Conservation (phyloP, 2,797 vertebrate species). For the Hafferia zeledoni region DNA sequence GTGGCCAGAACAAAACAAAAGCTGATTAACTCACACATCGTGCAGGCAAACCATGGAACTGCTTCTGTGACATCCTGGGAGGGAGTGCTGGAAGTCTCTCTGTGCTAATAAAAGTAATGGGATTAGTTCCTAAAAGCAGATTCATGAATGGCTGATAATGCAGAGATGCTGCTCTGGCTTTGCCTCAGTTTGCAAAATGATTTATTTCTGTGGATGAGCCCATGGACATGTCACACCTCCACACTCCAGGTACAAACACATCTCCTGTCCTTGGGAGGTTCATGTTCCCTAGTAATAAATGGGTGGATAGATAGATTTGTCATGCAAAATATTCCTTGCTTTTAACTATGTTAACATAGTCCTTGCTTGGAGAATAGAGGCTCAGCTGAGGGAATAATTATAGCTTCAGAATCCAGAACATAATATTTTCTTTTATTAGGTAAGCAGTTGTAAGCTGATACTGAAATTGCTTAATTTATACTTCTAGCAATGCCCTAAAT, state of each 20-base stretch:
- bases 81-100: not conserved
- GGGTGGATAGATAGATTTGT: slow-evolving; percentile 3
- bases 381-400: slow-evolving; percentile 66
- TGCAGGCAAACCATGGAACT: not conserved
- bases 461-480: slow-evolving; percentile 67
- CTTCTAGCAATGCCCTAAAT: slow-evolving; percentile 46
- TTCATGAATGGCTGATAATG: slow-evolving; percentile 10
- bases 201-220: not conserved
- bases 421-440: slow-evolving; percentile 60
- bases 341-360: slow-evolving; percentile 33
- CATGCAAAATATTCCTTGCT: slow-evolving; percentile 24
- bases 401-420: slow-evolving; percentile 57
- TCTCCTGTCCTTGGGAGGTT: not conserved
- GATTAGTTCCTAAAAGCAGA: slow-evolving; percentile 22
- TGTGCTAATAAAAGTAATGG: not conserved
- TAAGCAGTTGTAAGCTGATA: slow-evolving; percentile 59
- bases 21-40: not conserved
- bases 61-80: not conserved
- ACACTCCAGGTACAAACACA: not conserved
- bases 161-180: not conserved
- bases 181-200: not conserved
- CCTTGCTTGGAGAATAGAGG: slow-evolving; percentile 53
- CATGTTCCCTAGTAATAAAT: not conserved
- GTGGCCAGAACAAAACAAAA: not conserved
- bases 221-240: not conserved